Evolutionary conservation across 2,113 vertebrate genomes (phyloP).

Genomic region (Azemiops feae): DNA sequence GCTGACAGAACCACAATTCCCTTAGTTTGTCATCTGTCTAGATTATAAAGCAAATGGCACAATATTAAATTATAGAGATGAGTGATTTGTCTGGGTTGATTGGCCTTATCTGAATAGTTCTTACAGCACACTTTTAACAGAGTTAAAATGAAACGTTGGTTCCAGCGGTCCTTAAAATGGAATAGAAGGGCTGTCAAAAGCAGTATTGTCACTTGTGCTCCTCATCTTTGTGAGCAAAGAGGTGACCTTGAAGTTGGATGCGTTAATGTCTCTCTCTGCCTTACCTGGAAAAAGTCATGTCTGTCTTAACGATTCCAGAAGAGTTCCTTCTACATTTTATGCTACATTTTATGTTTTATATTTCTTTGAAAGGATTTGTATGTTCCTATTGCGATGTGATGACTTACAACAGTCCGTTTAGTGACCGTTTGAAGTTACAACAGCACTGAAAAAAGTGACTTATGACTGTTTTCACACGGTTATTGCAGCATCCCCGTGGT

Average conservation of each 20-base stretch:
- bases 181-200: conserved; percentile 47
- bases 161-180: conserved; percentile 38
- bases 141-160: conserved; percentile 45
- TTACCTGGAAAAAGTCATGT: neutral
- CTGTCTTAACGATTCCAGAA: neutral
- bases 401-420: too few relatives aligned
- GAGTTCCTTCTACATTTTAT: neutral
- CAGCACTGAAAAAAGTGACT: too few relatives aligned
- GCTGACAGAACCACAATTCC: conserved; percentile 21
- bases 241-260: conserved; percentile 58
- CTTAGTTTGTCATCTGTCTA: conserved; percentile 29
- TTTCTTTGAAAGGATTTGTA: too few relatives aligned
- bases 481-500: too few relatives aligned
- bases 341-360: too few relatives aligned
- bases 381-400: too few relatives aligned
- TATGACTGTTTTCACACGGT: too few relatives aligned
- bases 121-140: conserved; percentile 41
- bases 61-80: conserved; percentile 40
- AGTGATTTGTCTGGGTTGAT: conserved; percentile 32
- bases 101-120: conserved; percentile 45
- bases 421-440: too few relatives aligned
- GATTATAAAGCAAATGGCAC: conserved; percentile 25
- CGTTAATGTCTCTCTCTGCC: conserved; percentile 27
- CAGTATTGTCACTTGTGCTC: conserved; percentile 46
- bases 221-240: conserved; percentile 23